Conservation (phyloP, 2,888 invertebrate genomes). For the Thera obeliscata region DNA sequence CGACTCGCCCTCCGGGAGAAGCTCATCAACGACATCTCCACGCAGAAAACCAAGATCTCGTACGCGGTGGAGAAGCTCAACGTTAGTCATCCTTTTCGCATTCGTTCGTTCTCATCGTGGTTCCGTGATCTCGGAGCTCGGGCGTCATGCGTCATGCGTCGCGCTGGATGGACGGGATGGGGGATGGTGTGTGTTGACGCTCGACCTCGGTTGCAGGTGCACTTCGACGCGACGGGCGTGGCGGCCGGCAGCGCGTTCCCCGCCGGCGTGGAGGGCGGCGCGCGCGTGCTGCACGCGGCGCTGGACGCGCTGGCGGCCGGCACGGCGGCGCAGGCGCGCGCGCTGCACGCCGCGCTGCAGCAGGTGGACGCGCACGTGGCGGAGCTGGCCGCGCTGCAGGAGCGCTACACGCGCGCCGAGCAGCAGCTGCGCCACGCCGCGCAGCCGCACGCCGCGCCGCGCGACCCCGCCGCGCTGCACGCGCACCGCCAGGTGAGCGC, state of each 20-base stretch:
- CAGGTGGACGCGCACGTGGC: constrained; percentile 95
- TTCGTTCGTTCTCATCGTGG: not conserved
- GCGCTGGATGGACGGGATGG: not conserved
- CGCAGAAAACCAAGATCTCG: constrained; percentile 94
- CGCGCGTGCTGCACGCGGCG: constrained; percentile 87
- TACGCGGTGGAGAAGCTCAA: constrained; percentile 96
- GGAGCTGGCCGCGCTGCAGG: constrained; percentile 93
- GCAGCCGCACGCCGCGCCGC: constrained; percentile 92
- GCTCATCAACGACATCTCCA: constrained; percentile 92
- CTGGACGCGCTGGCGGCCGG: constrained; percentile 87
- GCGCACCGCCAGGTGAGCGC: constrained; percentile 94
- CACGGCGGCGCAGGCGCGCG: constrained; percentile 86
- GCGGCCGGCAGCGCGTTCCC: constrained; percentile 89
- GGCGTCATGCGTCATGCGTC: no score
- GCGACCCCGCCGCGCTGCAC: constrained; percentile 92
- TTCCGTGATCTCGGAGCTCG: no score
- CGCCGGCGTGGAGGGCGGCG: constrained; percentile 88
- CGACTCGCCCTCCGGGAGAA: constrained; percentile 94
- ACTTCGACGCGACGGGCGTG: constrained; percentile 94
- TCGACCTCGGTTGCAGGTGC: constrained; percentile 84
- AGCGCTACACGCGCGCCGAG: constrained; percentile 93
- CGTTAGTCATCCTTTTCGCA: constrained; percentile 78
- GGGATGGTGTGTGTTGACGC: not conserved
- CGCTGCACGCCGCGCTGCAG: constrained; percentile 89
- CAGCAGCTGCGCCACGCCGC: constrained; percentile 93